Evolutionary conservation across 2,888 invertebrate species (phyloP).

Genomic region (Aproaerema taeniolella): DNA sequence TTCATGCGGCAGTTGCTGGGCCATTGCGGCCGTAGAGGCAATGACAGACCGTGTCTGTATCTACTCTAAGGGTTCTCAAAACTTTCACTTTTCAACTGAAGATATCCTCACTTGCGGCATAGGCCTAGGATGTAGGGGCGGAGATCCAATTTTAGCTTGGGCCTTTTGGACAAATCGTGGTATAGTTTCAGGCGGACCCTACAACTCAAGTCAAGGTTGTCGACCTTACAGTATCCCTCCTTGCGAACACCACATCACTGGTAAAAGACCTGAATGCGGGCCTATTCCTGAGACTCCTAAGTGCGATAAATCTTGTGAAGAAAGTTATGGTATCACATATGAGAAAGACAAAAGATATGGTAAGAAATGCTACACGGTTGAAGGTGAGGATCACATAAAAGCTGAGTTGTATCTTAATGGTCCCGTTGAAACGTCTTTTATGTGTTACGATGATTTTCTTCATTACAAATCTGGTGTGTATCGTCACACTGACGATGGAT

Average conservation of each 20-base stretch:
- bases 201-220: conserved; percentile 2
- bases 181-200: conserved; percentile 7
- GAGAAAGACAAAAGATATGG: conserved; percentile 86
- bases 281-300: no score
- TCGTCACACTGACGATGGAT: conserved; percentile 38
- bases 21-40: conserved; percentile 87
- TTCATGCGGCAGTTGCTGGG: conserved; percentile 92
- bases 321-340: conserved; percentile 82
- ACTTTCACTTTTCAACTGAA: conserved; percentile 76
- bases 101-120: conserved; percentile 85
- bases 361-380: conserved; percentile 81
- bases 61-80: conserved; percentile 76
- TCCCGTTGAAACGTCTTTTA: no score
- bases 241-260: conserved; percentile 78
- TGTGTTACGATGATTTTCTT: conserved; percentile 88
- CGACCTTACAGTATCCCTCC: no score
- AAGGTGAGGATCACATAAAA: no score
- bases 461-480: no score
- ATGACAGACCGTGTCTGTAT: conserved; percentile 90
- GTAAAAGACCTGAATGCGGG: no score
- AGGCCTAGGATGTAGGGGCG: conserved; percentile 82
- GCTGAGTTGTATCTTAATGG: no score
- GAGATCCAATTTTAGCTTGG: conserved; percentile 59
- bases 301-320: conserved; percentile 83
- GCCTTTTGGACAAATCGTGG: neutral